Evolutionary conservation across 2,797 vertebrate genomes (phyloP), one percentile per base, ranked within the genome.

Genomic region (Falco rusticolus): DNA sequence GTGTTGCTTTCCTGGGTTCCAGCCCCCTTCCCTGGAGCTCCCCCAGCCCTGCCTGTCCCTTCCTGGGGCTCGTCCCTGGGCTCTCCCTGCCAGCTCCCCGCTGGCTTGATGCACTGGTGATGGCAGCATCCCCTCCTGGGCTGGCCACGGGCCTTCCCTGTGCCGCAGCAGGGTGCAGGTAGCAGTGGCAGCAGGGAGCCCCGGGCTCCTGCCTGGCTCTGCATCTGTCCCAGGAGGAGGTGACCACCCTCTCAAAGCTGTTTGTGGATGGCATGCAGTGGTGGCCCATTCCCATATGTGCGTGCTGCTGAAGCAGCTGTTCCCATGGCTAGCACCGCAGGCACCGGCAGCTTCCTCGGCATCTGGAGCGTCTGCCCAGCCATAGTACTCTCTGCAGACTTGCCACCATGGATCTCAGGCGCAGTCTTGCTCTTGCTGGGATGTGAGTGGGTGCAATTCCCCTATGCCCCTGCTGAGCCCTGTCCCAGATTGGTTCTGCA

Each of bases 81-180:
- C 45, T 68, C 16, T 89, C 31, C 13, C 19, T 75, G 56, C 72
- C 25, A 10, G 26, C 74, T 84, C 45, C 45, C 43, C 0, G 0
- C 29, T 81, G 84, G 39, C 60, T 43, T 63, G 51, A 34, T 0
- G 0, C 43, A 53, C 14, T 0, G 0, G 12, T 86, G 34, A 47
- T 43, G 51, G 64, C 65, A 72, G 18, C 48, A 14, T 45, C 69
- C 82, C 29, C 48, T 66, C 26, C 47, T 14, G 6, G 47, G n/a
- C 68, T 84, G 45, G 29, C 60, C 26, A 10, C 1, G 0, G 25
- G 13, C 54, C 54, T 37, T 69, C 51, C 22, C 64, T 50, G 64
- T 72, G 31, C 41, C 25, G 4, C 2, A 5, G 53, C 43, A 84
- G 64, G 51, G 21, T 69, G 53, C 0, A 0, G 37, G 53, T 71